These are phyloP conservation scores for Gadopsis marmoratus DNA, from an alignment of 2,797 vertebrate species.

Conservation along the genomic window DNA sequence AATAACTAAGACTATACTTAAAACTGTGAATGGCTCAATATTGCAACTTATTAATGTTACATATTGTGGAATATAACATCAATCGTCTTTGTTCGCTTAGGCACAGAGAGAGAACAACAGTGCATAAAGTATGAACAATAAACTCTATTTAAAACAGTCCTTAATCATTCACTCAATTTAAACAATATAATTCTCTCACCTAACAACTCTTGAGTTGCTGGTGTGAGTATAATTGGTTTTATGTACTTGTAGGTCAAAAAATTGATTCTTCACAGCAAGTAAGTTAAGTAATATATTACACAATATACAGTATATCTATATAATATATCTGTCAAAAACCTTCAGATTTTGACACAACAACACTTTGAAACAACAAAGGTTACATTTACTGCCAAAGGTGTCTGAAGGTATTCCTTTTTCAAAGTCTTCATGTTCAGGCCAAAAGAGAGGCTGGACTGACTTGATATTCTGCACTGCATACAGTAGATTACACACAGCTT, in stretches of 20 bases:
- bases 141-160: slow-evolving; percentile 70
- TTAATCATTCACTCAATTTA: slow-evolving; percentile 72
- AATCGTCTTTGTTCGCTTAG: slow-evolving; percentile 4
- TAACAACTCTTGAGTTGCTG: slow-evolving; percentile 23
- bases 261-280: slow-evolving; percentile 36
- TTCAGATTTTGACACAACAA: neutral
- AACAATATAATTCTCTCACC: slow-evolving; percentile 20
- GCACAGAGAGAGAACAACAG: neutral
- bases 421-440: neutral
- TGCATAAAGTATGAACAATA: slow-evolving; percentile 19
- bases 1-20: slow-evolving; percentile 55
- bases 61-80: slow-evolving; percentile 43
- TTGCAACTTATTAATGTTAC: slow-evolving; percentile 77
- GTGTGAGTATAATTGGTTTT: slow-evolving; percentile 40
- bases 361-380: slow-evolving; percentile 8
- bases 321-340: neutral
- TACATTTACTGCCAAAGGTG: slow-evolving; percentile 1
- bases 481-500: neutral
- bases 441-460: neutral
- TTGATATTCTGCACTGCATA: neutral
- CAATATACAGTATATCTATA: no score
- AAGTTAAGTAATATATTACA: slow-evolving; percentile 31
- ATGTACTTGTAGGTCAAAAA: slow-evolving; percentile 46
- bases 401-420: neutral
- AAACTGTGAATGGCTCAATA: slow-evolving; percentile 46